phyloP scores from a whole-genome alignment of 2,888 invertebrate genomes.

The Pachydiplax longipennis region DNA sequence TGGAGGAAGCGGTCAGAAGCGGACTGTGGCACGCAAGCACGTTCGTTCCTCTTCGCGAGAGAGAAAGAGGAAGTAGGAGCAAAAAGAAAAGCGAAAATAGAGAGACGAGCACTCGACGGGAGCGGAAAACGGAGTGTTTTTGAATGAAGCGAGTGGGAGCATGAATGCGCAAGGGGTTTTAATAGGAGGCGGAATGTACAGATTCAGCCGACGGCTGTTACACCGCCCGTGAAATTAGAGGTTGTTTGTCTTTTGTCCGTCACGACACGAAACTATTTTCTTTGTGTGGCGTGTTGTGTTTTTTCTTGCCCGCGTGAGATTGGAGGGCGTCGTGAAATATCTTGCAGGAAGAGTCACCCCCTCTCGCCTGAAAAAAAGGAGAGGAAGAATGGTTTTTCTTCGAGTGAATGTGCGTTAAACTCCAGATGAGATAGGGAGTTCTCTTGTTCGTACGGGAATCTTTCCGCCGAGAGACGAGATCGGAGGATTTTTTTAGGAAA shows the following conservation, averaged over 20 bases:
- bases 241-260: slow-evolving; percentile 34
- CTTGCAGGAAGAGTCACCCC: neutral
- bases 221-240: slow-evolving; percentile 38
- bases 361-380: neutral
- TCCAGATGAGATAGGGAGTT: neutral
- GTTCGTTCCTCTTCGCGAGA: neutral
- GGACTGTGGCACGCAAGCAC: neutral
- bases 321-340: neutral
- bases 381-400: neutral
- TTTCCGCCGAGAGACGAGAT: neutral
- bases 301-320: neutral
- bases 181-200: neutral
- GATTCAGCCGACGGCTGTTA: slow-evolving; percentile 9
- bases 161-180: neutral
- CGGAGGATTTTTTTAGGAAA: neutral
- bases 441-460: neutral
- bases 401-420: neutral
- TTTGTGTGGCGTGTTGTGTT: neutral
- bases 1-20: neutral
- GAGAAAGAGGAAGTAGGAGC: neutral
- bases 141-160: neutral
- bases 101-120: neutral
- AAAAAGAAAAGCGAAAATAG: neutral
- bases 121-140: neutral
- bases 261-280: slow-evolving; percentile 39